Conservation (phyloP, 2,113 vertebrate species). For the Orycteropus afer region DNA sequence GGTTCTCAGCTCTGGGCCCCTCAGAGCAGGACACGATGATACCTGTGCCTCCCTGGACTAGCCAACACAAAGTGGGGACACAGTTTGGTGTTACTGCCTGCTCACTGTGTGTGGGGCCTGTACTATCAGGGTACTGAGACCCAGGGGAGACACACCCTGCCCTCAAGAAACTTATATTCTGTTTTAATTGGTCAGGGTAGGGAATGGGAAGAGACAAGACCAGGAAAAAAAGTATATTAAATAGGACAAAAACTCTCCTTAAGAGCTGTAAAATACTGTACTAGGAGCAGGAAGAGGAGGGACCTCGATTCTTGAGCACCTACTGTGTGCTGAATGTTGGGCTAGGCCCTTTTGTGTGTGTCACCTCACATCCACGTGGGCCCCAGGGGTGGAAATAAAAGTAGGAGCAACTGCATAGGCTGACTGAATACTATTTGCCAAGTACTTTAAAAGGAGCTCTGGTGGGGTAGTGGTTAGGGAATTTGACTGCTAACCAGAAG, state of each 20-base stretch:
- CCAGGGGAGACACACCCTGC: not conserved
- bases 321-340: not conserved
- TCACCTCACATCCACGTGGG: not conserved
- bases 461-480: too few relatives aligned
- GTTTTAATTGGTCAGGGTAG: not conserved
- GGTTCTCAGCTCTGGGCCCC: not conserved
- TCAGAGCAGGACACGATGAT: not conserved
- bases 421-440: rapidly evolving
- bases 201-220: not conserved
- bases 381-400: not conserved
- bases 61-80: not conserved
- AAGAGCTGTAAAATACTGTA: not conserved
- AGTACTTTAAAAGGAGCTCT: too few relatives aligned
- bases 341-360: not conserved
- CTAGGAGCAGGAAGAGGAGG: not conserved
- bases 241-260: not conserved
- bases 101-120: not conserved
- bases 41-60: not conserved
- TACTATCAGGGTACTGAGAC: not conserved
- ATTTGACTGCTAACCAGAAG: too few relatives aligned
- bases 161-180: not conserved
- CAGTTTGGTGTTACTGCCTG: not conserved
- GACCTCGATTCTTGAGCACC: not conserved
- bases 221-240: not conserved
- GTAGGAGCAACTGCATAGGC: not conserved